Evolutionary conservation across 2,888 invertebrate species (phyloP), one percentile per base, ranked within the genome.

Genomic region (Drosophila robusta): DNA sequence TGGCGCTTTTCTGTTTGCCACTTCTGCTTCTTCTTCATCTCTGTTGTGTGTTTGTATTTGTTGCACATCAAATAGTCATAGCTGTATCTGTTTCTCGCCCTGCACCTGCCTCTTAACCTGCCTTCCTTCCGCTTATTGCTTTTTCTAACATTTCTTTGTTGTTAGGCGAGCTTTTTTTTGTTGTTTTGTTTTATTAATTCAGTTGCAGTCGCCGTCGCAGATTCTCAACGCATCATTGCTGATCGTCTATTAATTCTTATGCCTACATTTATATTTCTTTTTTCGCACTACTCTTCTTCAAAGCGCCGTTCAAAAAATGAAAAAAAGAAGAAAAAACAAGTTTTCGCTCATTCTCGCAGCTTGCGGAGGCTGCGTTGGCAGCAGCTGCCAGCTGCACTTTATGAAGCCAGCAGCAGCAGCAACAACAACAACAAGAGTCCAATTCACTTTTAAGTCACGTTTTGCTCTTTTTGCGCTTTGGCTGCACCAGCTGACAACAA

Each of bases 401-500:
- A 63, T 80, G 77, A 84, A 60, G 58, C 63, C 57, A 18, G 18
- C 18, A 18, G 18, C 18, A 68, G 49, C 61, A 69, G 38, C 22
- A 55, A 58, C 22, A 42, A 32, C 49, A 73, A 47, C 72, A 76
- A 72, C 63, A 68, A 58, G 62, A 75, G 67, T 69, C 66, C 85
- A 86, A 86, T 86, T 86, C 89, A 86, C 86, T 86, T 86, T 86
- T 86, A 77, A 85, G 85, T 84, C 87, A 89, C 89, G 85, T 87
- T 85, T 89, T 85, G 87, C 86, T 87, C 89, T 79, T 82, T 74
- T 75, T 89, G 72, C 54, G 76, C 62, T 70, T 73, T 74, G 75
- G 49, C 50, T 41, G 56, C 65, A 38, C 49, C 60, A 64, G 72
- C 79, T 73, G 70, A 68, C 65, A 50, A 63, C 42, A 80, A 66